phyloP scores from a whole-genome alignment of 2,113 vertebrate genomes.

The Heliornis fulica region DNA sequence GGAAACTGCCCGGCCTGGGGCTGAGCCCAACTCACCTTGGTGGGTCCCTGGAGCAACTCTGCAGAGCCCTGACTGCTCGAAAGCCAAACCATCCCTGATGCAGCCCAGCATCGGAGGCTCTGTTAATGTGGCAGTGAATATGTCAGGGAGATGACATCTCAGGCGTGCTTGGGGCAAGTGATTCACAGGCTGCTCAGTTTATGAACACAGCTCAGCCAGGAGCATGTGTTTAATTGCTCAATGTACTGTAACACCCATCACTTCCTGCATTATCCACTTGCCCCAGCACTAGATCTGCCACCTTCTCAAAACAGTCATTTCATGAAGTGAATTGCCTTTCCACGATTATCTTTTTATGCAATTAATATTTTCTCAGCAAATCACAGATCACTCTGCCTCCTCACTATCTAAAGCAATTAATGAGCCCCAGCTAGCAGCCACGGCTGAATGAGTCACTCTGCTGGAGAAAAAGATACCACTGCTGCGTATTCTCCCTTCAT shows the following conservation, averaged over 20 bases:
- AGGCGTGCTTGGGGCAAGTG: not conserved
- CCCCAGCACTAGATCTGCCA: not conserved
- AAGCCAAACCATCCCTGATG: not conserved
- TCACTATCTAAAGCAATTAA: not conserved
- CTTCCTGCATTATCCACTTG: conserved; percentile 33
- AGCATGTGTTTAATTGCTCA: conserved; percentile 20
- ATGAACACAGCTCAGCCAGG: not conserved
- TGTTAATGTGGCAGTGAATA: not conserved
- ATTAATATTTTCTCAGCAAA: conserved; percentile 17
- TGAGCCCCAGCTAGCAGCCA: not conserved
- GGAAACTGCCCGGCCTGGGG: not conserved
- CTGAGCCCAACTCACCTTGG: not conserved
- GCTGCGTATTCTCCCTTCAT: not conserved
- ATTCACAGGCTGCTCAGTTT: conserved; percentile 7
- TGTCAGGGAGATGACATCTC: not conserved
- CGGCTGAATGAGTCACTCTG: conserved; percentile 30
- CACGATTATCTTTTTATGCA: conserved; percentile 21
- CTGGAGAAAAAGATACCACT: not conserved
- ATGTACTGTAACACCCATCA: not conserved
- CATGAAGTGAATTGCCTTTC: not conserved
- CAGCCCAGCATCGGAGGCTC: not conserved
- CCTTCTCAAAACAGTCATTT: conserved; percentile 4
- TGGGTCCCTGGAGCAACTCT: not conserved
- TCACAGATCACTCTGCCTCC: not conserved
- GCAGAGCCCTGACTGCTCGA: not conserved